phyloP scores from a whole-genome alignment of 1,140 invertebrate genomes.

The Diabrotica virgifera region DNA sequence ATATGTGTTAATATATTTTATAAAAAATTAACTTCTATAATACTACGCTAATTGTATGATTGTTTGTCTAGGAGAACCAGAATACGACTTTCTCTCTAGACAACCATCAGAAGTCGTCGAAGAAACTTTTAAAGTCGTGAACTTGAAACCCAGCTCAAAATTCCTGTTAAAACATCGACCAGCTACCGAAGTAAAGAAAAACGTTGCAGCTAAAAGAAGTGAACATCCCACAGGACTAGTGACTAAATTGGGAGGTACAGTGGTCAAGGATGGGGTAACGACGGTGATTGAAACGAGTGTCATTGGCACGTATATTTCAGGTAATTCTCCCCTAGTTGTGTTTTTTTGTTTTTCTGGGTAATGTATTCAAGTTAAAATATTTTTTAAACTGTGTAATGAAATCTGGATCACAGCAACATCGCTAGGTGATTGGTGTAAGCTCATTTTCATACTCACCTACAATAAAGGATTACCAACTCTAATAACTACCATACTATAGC shows the following conservation, averaged over 20 bases:
- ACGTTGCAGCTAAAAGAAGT: slow-evolving; percentile 48
- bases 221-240: slow-evolving; percentile 74
- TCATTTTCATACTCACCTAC: no score
- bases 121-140: slow-evolving; percentile 52
- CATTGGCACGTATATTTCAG: slow-evolving; percentile 79
- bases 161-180: slow-evolving; percentile 54
- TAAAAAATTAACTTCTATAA: no score
- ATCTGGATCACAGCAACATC: no score
- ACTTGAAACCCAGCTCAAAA: slow-evolving; percentile 49
- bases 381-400: no score
- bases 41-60: no score
- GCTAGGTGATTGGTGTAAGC: no score
- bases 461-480: no score
- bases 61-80: slow-evolving; percentile 56
- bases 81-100: slow-evolving; percentile 78
- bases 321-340: neutral
- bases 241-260: slow-evolving; percentile 76
- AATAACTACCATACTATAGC: no score
- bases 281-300: slow-evolving; percentile 85
- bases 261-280: slow-evolving; percentile 77
- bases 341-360: no score
- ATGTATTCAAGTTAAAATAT: no score
- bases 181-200: slow-evolving; percentile 50
- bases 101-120: slow-evolving; percentile 70
- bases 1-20: no score